phyloP scores from a whole-genome alignment of 1,140 invertebrate species.

The Achroia grisella region DNA sequence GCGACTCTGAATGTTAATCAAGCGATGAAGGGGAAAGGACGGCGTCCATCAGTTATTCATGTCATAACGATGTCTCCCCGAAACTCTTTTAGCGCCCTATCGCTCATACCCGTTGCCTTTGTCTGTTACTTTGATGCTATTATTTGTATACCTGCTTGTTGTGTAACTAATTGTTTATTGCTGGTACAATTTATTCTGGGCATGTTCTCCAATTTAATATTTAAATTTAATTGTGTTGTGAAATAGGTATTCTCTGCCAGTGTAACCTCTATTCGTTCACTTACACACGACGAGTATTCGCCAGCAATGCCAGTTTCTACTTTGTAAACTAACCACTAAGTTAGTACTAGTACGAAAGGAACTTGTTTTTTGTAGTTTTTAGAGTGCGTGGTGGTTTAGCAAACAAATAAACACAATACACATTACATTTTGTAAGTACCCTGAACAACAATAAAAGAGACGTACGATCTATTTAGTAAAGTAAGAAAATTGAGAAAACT shows the following conservation, averaged over 20 bases:
- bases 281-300: constrained; percentile 16
- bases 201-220: constrained; percentile 1
- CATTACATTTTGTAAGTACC: no score
- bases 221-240: constrained; percentile 6
- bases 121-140: neutral
- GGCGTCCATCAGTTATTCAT: constrained; percentile 55
- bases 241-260: neutral
- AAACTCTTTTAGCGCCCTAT: constrained; percentile 29
- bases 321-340: constrained; percentile 16
- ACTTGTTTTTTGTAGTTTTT: neutral
- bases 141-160: no score
- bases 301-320: constrained; percentile 13
- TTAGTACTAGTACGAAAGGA: constrained; percentile 3
- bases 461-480: no score
- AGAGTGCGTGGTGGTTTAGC: no score
- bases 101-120: constrained; percentile 6
- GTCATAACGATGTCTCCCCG: constrained; percentile 33
- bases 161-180: neutral
- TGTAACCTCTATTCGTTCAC: constrained; percentile 5
- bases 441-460: no score
- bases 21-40: constrained; percentile 34
- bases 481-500: no score
- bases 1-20: constrained; percentile 59
- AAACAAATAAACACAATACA: no score
- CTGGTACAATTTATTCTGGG: neutral